Percentiles rank a stretch among this genome's conserved stretches.
Evolutionary conservation across 2,113 vertebrate genomes (phyloP).

Genomic region (Dolichallabes microphthalmus): DNA sequence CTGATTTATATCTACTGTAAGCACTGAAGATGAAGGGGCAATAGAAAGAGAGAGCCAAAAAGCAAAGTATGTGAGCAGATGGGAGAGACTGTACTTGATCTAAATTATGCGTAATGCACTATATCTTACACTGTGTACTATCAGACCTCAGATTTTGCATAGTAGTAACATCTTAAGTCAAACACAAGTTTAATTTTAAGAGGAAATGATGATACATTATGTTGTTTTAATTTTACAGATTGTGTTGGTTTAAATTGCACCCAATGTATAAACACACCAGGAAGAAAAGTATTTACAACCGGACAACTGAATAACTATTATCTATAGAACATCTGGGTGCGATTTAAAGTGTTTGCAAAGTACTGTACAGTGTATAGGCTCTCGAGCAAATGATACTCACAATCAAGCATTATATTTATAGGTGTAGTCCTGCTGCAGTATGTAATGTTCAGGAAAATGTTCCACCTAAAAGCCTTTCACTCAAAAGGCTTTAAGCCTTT

Average conservation of each 20-base stretch:
- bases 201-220: neutral
- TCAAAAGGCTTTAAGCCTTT: too few species aligned
- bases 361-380: too few species aligned
- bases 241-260: too few species aligned
- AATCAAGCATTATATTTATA: too few species aligned
- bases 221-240: neutral
- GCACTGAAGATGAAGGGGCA: slow-evolving; percentile 2
- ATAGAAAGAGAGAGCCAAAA: slow-evolving; percentile 27
- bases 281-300: neutral
- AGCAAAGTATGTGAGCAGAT: slow-evolving; percentile 3
- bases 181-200: neutral
- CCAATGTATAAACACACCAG: neutral
- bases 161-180: neutral
- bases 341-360: too few species aligned
- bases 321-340: too few species aligned
- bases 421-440: too few species aligned
- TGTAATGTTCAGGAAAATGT: too few species aligned
- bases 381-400: too few species aligned
- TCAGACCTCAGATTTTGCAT: neutral
- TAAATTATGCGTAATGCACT: neutral
- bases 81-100: neutral
- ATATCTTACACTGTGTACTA: neutral
- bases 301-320: too few species aligned
- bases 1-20: slow-evolving; percentile 61
- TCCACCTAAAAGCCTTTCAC: too few species aligned